Evolutionary conservation across 2,888 invertebrate genomes (phyloP).

Genomic region (Brenthis hecate): DNA sequence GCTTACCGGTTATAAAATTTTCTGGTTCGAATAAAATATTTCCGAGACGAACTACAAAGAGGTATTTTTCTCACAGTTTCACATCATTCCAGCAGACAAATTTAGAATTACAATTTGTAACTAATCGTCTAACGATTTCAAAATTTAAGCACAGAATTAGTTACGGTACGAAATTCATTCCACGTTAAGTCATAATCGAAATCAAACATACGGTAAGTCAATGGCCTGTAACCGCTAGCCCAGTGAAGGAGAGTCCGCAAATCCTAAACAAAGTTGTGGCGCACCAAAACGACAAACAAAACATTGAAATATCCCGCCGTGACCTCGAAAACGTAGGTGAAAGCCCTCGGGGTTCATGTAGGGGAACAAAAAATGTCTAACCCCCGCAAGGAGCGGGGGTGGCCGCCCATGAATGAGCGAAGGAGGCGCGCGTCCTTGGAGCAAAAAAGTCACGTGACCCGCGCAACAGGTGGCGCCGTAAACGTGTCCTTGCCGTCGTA

Average conservation of each 20-base stretch:
- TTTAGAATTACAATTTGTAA: constrained; percentile 26
- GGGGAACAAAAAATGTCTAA: constrained; percentile 79
- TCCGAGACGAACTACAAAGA: constrained; percentile 9
- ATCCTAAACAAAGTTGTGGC: constrained; percentile 58
- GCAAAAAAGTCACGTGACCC: constrained; percentile 82
- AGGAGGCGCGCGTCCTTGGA: constrained; percentile 80
- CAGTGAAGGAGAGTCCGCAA: constrained; percentile 43
- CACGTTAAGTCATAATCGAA: constrained; percentile 8
- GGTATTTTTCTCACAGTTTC: constrained; percentile 27
- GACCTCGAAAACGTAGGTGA: constrained; percentile 82
- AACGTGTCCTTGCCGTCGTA: constrained; percentile 73
- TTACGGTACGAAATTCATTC: not conserved
- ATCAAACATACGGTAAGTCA: constrained; percentile 33
- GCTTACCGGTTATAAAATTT: constrained; percentile 12
- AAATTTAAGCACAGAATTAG: constrained; percentile 14
- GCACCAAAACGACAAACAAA: constrained; percentile 66
- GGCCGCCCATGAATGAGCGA: constrained; percentile 80
- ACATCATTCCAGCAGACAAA: not conserved
- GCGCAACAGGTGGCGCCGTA: constrained; percentile 79
- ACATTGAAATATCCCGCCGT: constrained; percentile 76
- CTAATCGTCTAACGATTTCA: constrained; percentile 23
- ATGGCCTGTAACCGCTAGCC: constrained; percentile 40
- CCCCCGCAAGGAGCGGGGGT: constrained; percentile 74
- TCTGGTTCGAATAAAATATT: constrained; percentile 16
- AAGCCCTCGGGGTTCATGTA: constrained; percentile 79